Conservation (phyloP, 2,888 invertebrate species). For the Amblyjoppa fuscipennis region DNA sequence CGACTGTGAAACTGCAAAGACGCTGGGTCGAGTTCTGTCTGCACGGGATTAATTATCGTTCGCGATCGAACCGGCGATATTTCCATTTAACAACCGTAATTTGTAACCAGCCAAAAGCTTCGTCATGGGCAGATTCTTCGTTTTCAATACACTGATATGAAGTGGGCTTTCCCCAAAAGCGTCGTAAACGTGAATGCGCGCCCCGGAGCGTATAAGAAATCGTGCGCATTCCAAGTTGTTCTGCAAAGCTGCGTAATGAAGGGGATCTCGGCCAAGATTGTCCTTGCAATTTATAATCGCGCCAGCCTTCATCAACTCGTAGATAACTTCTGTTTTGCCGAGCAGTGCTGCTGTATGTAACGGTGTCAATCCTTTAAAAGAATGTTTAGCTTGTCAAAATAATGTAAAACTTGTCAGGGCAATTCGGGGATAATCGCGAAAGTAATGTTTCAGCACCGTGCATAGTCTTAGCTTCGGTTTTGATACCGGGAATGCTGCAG, state of each 20-base stretch:
- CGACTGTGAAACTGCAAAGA: slow-evolving; percentile 8
- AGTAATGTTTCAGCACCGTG: slow-evolving; percentile 42
- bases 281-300: slow-evolving; percentile 57
- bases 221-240: slow-evolving; percentile 58
- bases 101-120: slow-evolving; percentile 58
- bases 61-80: slow-evolving; percentile 13
- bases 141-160: slow-evolving; percentile 67
- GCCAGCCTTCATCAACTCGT: slow-evolving; percentile 60
- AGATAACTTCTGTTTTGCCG: slow-evolving; percentile 61
- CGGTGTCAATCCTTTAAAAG: slow-evolving; percentile 65
- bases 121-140: slow-evolving; percentile 65
- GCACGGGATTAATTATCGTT: slow-evolving; percentile 1
- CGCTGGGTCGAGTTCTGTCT: too few relatives aligned
- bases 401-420: background rate
- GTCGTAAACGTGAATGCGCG: slow-evolving; percentile 66
- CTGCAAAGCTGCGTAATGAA: slow-evolving; percentile 68
- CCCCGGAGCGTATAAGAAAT: slow-evolving; percentile 61
- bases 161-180: slow-evolving; percentile 69
- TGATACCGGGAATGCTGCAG: slow-evolving; percentile 32
- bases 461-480: slow-evolving; percentile 59
- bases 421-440: background rate
- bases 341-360: slow-evolving; percentile 67
- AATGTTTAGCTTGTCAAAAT: background rate
- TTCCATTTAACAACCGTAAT: slow-evolving; percentile 25
- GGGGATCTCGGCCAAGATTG: slow-evolving; percentile 66